Conservation (phyloP, 1,140 invertebrate genomes). For the Drosophila pruinosa region DNA sequence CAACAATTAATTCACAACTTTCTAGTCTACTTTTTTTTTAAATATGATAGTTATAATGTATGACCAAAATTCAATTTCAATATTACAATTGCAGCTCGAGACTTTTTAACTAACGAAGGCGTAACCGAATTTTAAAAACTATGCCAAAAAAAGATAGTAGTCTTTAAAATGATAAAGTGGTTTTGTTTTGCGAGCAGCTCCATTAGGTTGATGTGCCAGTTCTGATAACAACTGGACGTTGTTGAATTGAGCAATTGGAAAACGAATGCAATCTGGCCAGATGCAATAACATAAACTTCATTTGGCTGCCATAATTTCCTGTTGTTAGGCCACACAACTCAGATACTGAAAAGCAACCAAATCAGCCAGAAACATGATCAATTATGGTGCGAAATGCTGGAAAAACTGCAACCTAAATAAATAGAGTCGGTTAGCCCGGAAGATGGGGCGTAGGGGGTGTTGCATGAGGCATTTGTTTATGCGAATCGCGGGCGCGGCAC, state of each 20-base stretch:
- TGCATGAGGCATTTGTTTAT: constrained; percentile 34
- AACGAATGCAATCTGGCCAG: constrained; percentile 28
- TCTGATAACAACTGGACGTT: constrained; percentile 8
- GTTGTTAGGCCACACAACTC: constrained; percentile 49
- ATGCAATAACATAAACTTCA: constrained; percentile 26
- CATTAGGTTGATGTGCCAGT: constrained; percentile 11
- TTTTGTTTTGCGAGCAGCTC: background rate
- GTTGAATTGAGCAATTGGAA: constrained; percentile 8
- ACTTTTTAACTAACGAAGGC: no score
- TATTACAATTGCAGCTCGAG: no score
- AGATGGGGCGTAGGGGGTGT: background rate
- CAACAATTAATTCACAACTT: no score
- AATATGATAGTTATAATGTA: no score
- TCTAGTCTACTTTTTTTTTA: no score
- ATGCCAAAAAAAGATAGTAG: no score
- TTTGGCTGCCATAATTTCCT: constrained; percentile 66
- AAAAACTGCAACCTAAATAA: constrained; percentile 49
- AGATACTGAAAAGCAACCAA: constrained; percentile 47
- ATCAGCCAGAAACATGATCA: constrained; percentile 71
- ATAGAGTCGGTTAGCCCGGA: constrained; percentile 20
- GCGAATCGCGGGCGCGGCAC: constrained; percentile 54
- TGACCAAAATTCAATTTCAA: no score
- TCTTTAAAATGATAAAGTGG: background rate
- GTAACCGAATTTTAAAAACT: no score
- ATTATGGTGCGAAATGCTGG: constrained; percentile 70